Base-by-base conservation (phyloP, 37 sponge, comb jelly and placozoan species). In the Eunapius fragilis region DNA sequence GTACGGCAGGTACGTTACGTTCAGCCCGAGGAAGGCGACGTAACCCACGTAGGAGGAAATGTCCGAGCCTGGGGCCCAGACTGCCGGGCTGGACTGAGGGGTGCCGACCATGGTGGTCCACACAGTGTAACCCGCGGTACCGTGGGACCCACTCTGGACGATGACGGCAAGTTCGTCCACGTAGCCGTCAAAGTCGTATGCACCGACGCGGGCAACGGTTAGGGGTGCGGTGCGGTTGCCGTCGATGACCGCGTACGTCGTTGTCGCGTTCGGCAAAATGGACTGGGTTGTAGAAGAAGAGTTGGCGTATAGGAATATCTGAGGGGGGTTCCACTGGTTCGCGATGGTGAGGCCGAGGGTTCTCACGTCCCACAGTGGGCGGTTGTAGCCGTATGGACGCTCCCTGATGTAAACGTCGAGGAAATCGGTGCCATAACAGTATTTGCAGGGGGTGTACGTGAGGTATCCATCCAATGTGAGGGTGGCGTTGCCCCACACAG, bases 161-260 rank as follows among this genome's bases (percentile, higher is more conserved):
- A 78, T 37, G 4, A 48, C 37, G 34, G 70, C 48, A 19, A 95
- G 35, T 49, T 92, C 87, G 69, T 95, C 93, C 25, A 70, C 6
- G 69, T 75, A 88, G 25, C 96, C 96, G 74, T 95, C 96, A 73
- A 78, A 75, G 85, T 92, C 93, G 31, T 81, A 87, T 2, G 79
- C 91, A 31, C 86, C 96, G 4, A 95, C 71, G 5, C 68, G 77
- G 19, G 89, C 88, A 2, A 90, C 86, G 0, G 79, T 67, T 2
- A 71, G 50, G 2, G 75, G 77, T 9, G 27, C 47, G 3, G 89
- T 85, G 17, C 91, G 50, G 37, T 92, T 92, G 37, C 87, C 74
- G 2, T 95, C 93, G 19, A 90, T 36, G 70, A 80, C 80, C 0
- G 81, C 84, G 30, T 7, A 25, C 1, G 82, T 31, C 1, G 82